Base-by-base conservation (phyloP, 1,140 invertebrate species). In the Drosophila bipectinata region DNA sequence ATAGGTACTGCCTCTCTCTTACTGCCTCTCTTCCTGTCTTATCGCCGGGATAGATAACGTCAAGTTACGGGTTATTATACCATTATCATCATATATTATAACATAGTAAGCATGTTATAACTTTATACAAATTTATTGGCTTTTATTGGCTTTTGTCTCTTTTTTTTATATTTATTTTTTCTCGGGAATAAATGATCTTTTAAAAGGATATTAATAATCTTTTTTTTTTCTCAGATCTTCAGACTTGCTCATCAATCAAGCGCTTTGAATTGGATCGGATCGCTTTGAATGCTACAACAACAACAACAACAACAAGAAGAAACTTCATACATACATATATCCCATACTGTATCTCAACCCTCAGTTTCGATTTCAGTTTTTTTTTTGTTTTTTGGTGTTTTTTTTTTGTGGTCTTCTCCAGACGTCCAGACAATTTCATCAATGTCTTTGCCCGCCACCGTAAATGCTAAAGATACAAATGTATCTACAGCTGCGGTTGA, bases 361-460 rank as follows among this genome's bases (percentile, higher is more conserved):
- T 18, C 59, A 67, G 63, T 64, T 67, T 67, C 34, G 44, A 67
- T 67, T 67, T 67, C 59, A 67, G 34, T 67, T 67, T 62, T 51
- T 21, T 12, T 18, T 39, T n/a, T 26, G 32, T 47, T 39, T 52
- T 26, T 12, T 30, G 15, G 14, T 44, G 32, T 15, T 51, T 24
- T 37, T 30, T 21, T 32, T 54, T 26, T 44, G 58, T 12, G 62
- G 45, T 44, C 63, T 63, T 49, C n/a, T 4, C 47, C 32, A 21
- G 18, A 21, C 45, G 15, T 9, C 12, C 59, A 37, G 34, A 64
- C 58, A 66, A 67, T 68, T 68, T 67, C 47, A 54, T 66, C 48
- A 68, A 53, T 67, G 64, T 34, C 62, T 67, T 64, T 45, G 59
- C 47, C 59, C 59, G 59, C 63, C 63, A 63, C 62, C 48, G 59